These are phyloP conservation scores for Thelaira solivaga DNA, from an alignment of 2,888 invertebrate species.

Conservation along the genomic window DNA sequence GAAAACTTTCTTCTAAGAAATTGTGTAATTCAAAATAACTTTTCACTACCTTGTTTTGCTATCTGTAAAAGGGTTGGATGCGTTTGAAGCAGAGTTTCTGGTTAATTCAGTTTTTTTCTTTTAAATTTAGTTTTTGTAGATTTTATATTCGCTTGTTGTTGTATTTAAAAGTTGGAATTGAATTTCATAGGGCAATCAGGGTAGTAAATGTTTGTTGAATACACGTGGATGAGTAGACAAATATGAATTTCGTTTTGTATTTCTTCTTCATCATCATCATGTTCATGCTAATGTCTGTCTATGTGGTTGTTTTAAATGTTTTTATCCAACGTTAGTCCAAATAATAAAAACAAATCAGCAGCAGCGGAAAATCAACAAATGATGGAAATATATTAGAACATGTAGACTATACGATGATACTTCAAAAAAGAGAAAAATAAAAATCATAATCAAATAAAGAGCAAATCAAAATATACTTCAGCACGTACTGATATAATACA, in stretches of 20 bases:
- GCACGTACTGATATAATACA: constrained; percentile 48
- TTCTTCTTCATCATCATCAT: too few relatives aligned
- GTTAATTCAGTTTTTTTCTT: not conserved
- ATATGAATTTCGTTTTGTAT: constrained; percentile 68
- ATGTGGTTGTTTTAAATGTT: constrained; percentile 3
- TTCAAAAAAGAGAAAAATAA: not conserved
- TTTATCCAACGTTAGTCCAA: constrained; percentile 30
- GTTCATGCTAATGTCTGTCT: too few relatives aligned
- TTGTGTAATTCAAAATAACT: too few relatives aligned
- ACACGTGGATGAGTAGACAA: constrained; percentile 74
- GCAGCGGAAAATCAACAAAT: constrained; percentile 41
- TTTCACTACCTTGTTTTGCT: too few relatives aligned
- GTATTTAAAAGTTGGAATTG: constrained; percentile 43
- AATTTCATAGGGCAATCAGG: constrained; percentile 50
- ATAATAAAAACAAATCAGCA: constrained; percentile 38
- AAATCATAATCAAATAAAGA: constrained; percentile 18
- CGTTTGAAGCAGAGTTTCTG: too few relatives aligned
- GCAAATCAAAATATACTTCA: constrained; percentile 55
- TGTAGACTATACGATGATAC: constrained; percentile 36
- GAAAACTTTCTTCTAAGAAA: too few relatives aligned
- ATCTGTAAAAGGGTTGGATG: too few relatives aligned
- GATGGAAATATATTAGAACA: constrained; percentile 25
- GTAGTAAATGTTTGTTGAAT: constrained; percentile 71
- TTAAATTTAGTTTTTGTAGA: not conserved
- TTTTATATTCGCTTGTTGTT: constrained; percentile 1